Base-by-base conservation (phyloP, 2,888 invertebrate species). In the Epicampocera succincta region DNA sequence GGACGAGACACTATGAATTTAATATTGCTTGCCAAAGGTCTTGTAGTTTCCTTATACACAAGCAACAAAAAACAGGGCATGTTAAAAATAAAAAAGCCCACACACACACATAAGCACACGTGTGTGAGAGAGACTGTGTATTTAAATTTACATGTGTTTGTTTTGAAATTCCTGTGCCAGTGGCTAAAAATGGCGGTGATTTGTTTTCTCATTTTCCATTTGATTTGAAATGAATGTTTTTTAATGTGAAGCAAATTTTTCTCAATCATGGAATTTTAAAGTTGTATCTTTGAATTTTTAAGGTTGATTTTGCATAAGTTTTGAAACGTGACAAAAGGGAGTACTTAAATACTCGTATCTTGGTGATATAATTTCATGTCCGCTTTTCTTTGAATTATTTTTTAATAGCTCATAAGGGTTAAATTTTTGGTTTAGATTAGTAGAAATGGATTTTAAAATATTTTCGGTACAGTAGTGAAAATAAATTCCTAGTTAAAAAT, bases 11-110 rank as follows among this genome's bases (percentile, higher is more conserved):
- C 42, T 46, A 44, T 56, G 69, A 63, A 60, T 68, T 73, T 56
- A 13, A 25, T 56, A 58, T 65, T 25, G 33, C 58, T 69, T 80
- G 80, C 80, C 80, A 83, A 80, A 76, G 83, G 76, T 80, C 76
- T 69, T 60, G 63, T 73, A 61, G 33, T 66, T 60, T 77, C 68
- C 40, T 68, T 69, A 42, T 29, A 61, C 61, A 63, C 48, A 68
- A 54, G 56, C 44, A 71, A 50, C n/a, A n/a, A 65, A 68, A 76
- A 61, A 69, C 33, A 77, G 52, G 21, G 58, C 58, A 52, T 9
- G 25, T 74, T 56, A 38, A 63, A 81, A 68, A 54, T 54, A 52
- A 21, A 21, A 2, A 33, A 63, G 5, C 44, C 13, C n/a, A 42
- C 25, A 29, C 13, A 12, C 17, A 29, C 44, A 60, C 19, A 42